Evolutionary conservation across 1,140 invertebrate species (phyloP).

Genomic region (Rhopalosiphum padi): DNA sequence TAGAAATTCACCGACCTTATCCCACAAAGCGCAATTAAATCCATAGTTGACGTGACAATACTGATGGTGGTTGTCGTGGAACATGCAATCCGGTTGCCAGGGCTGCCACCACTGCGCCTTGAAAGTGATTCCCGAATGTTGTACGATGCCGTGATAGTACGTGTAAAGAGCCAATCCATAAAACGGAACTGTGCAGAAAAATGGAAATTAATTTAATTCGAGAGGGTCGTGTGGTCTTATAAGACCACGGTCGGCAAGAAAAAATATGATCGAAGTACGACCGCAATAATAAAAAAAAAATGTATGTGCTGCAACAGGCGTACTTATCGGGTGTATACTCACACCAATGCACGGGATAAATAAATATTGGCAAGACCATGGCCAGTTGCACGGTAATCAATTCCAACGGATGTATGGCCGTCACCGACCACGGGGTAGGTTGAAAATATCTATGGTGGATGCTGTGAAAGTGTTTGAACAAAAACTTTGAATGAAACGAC

Average conservation of each 20-base stretch:
- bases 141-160: slow-evolving; percentile 78
- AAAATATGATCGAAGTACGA: not conserved
- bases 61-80: slow-evolving; percentile 81
- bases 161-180: slow-evolving; percentile 69
- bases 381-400: slow-evolving; percentile 70
- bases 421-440: slow-evolving; percentile 77
- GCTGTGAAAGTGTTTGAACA: slow-evolving; percentile 78
- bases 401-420: slow-evolving; percentile 77
- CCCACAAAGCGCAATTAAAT: slow-evolving; percentile 75
- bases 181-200: slow-evolving; percentile 67
- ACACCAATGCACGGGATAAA: slow-evolving; percentile 72
- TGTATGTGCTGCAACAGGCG: not conserved
- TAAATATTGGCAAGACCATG: slow-evolving; percentile 67
- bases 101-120: slow-evolving; percentile 78
- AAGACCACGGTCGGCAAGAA: not conserved
- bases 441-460: slow-evolving; percentile 78
- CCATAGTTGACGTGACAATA: slow-evolving; percentile 81
- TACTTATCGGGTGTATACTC: slow-evolving; percentile 64
- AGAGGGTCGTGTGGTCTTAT: not conserved
- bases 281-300: not conserved
- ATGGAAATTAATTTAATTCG: slow-evolving; percentile 56
- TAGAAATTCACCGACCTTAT: slow-evolving; percentile 66
- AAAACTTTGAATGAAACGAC: slow-evolving; percentile 72
- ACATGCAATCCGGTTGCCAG: slow-evolving; percentile 77
- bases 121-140: slow-evolving; percentile 79